Evolutionary conservation across 2,888 invertebrate species (phyloP), one percentile per base, ranked within the genome.

Genomic region (Mythimna vitellina): DNA sequence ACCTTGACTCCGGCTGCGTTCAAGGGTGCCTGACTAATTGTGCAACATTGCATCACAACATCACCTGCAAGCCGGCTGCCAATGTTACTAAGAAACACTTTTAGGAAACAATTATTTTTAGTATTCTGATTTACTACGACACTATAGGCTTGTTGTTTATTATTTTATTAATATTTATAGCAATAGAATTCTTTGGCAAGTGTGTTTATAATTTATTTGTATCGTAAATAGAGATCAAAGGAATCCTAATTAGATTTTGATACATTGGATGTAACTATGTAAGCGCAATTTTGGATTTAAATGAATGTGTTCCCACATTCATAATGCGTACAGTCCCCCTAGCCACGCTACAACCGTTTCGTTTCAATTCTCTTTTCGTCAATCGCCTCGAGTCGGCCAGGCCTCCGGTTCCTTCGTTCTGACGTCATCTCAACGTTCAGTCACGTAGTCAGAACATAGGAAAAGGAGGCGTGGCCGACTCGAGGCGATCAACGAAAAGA

Each of bases 1-100:
- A 71, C 88, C 88, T 87, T 88, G 88, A 86, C 87, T 81, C 46
- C 76, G 76, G 51, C 73, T 57, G 51, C 74, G 70, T 73, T 76
- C 82, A 85, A 78, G 82, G 84, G 68, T 63, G 38, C 8, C 38
- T 84, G 78, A 83, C 22, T 85, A 82, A 84, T 76, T 70, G 54
- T 82, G 84, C 80, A 84, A 46, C 64, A 60, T 81, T 84, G 73
- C 76, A 84, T 86, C 82, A 80, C 49, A 60, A 8, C 60, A 38
- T 64, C 29, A 51, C 67, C 61, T 57, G 53, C 29, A 1, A 2
- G 57, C 54, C 67, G 73, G 60, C 42, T 70, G 80, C 82, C 81
- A 82, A 83, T 61, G 22, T 57, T 51, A 70, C 65, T 63, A 46
- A 65, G 82, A 78, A 80, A 69, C 62, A n/a, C 38, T 66, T 80